Conservation (phyloP, 2,113 vertebrate genomes). For the Orthonyx spaldingii region DNA sequence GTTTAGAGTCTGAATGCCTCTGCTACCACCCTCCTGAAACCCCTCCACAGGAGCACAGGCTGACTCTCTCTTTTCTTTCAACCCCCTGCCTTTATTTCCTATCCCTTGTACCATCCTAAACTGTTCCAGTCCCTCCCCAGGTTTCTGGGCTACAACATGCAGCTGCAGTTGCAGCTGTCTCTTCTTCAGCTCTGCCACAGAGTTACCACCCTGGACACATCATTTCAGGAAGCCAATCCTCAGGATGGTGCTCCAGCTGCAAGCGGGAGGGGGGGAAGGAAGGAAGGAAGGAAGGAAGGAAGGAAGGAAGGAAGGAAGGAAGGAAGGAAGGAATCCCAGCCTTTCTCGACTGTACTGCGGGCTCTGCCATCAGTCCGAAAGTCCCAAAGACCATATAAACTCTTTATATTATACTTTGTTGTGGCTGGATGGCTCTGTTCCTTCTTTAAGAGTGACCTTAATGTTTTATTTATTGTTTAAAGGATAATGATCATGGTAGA, state of each 20-base stretch:
- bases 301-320: neutral
- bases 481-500: slow-evolving; percentile 55
- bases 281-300: neutral
- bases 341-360: neutral
- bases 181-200: neutral
- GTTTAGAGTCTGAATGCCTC: neutral
- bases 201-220: neutral
- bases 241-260: neutral
- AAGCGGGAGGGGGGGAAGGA: neutral
- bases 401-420: slow-evolving; percentile 20
- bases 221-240: neutral
- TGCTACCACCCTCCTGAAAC: neutral
- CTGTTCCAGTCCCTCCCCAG: neutral
- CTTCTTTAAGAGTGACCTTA: slow-evolving; percentile 57
- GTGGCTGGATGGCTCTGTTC: slow-evolving; percentile 36
- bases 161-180: neutral
- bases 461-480: slow-evolving; percentile 71
- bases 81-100: neutral
- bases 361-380: neutral
- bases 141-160: neutral
- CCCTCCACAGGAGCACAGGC: neutral
- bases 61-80: neutral
- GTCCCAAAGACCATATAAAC: slow-evolving; percentile 7
- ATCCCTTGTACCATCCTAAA: neutral
- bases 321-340: neutral